Percentiles rank a stretch among this genome's conserved stretches.
Evolutionary conservation across 1,140 invertebrate genomes (phyloP).

Genomic region (Magallana gigas): DNA sequence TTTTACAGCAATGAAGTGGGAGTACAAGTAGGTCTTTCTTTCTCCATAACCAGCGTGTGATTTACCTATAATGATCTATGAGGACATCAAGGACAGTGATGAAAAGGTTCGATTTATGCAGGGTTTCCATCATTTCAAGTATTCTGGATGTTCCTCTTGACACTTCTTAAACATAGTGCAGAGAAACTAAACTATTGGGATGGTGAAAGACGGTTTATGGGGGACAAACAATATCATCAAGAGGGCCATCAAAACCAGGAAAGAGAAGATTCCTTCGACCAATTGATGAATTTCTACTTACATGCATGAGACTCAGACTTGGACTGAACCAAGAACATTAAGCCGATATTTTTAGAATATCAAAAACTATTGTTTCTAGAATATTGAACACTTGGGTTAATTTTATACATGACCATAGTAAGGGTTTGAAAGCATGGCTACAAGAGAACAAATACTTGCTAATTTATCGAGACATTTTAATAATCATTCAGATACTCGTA

Average conservation of each 20-base stretch:
- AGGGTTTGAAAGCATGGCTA: conserved; percentile 26
- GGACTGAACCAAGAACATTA: conserved; percentile 38
- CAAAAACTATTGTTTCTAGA: conserved; percentile 24
- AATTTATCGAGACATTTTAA: conserved; percentile 18
- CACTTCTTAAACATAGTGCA: conserved; percentile 41
- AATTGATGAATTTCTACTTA: conserved; percentile 48
- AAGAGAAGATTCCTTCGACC: conserved; percentile 41
- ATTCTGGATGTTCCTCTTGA: conserved; percentile 42
- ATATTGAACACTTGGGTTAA: conserved; percentile 46
- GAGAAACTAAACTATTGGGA: conserved; percentile 48
- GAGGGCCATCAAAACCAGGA: conserved; percentile 19
- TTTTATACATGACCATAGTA: conserved; percentile 42
- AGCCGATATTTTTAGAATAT: conserved; percentile 36
- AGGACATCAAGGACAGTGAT: conserved; percentile 40
- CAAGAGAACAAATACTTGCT: conserved; percentile 34
- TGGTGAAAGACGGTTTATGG: conserved; percentile 38
- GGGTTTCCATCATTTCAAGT: conserved; percentile 42
- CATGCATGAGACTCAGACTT: conserved; percentile 44
- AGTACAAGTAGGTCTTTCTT: conserved; percentile 16
- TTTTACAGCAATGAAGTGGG: not conserved
- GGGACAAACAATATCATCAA: conserved; percentile 34
- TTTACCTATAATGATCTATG: conserved; percentile 12
- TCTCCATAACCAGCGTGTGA: not conserved
- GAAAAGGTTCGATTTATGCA: conserved; percentile 25
- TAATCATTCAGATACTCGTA: conserved; percentile 6